Percentiles rank a stretch among this genome's conserved stretches.
These are phyloP conservation scores for Montipora capricornis DNA, from an alignment of 64 coral and sea anemone genomes.

Conservation along the genomic window DNA sequence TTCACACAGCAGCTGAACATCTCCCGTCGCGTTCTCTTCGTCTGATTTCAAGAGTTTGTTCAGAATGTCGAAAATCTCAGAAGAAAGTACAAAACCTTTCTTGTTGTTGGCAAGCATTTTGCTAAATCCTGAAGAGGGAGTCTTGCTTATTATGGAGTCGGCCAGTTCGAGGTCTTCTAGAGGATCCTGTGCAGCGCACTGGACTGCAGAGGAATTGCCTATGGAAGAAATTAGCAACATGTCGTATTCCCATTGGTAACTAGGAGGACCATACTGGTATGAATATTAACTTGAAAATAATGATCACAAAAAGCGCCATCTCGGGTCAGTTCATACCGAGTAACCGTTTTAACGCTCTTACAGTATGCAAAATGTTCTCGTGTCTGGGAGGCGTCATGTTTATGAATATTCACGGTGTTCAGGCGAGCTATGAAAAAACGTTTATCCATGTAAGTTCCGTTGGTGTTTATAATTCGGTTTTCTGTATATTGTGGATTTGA, in stretches of 20 bases:
- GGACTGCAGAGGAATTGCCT: conserved; percentile 53
- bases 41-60: conserved; percentile 64
- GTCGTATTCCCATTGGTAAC: no score
- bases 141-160: conserved; percentile 5
- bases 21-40: conserved; percentile 34
- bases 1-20: conserved; percentile 50
- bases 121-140: conserved; percentile 13
- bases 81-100: conserved; percentile 22
- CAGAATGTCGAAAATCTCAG: conserved; percentile 38
- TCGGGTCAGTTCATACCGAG: no score
- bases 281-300: neutral
- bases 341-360: no score
- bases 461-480: no score
- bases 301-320: no score
- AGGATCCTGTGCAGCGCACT: conserved; percentile 30
- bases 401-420: no score
- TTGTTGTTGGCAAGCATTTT: conserved; percentile 33
- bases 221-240: neutral
- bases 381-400: no score
- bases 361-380: no score
- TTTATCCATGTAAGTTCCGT: no score
- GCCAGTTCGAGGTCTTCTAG: neutral
- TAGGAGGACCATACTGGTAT: neutral
- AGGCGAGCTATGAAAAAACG: no score
- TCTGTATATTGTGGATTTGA: no score